These are phyloP conservation scores for Ptilodon capucinus DNA, from an alignment of 2,888 invertebrate genomes.

Conservation along the genomic window DNA sequence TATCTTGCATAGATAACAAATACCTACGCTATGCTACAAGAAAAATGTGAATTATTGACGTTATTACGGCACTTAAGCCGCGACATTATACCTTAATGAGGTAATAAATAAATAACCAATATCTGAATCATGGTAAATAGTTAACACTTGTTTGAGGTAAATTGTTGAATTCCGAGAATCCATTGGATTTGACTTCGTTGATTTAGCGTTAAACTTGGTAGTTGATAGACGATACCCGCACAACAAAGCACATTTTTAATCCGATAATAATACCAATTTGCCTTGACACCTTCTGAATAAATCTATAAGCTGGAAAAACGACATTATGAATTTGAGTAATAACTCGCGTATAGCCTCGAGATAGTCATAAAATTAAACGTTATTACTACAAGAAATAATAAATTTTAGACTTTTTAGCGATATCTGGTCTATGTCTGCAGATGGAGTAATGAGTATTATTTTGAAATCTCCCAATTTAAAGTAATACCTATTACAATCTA, in stretches of 20 bases:
- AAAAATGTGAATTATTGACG: no score
- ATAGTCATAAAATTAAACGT: neutral
- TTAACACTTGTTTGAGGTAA: neutral
- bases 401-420: neutral
- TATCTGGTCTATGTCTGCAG: no score
- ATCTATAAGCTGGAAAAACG: neutral
- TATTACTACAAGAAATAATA: neutral
- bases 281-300: neutral
- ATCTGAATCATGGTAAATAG: no score
- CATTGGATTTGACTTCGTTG: neutral
- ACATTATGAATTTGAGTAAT: neutral
- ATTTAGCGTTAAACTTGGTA: neutral
- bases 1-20: slow-evolving; percentile 10
- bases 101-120: no score
- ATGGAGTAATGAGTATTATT: neutral
- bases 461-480: neutral
- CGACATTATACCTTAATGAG: no score
- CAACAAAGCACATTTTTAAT: neutral
- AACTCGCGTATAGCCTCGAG: neutral
- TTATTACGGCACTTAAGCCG: no score
- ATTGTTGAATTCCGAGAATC: neutral
- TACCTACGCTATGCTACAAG: no score
- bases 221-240: no score
- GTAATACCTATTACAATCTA: neutral
- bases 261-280: neutral